These are phyloP conservation scores for Pterocles gutturalis DNA, from an alignment of 2,113 vertebrate genomes.

Conservation along the genomic window DNA sequence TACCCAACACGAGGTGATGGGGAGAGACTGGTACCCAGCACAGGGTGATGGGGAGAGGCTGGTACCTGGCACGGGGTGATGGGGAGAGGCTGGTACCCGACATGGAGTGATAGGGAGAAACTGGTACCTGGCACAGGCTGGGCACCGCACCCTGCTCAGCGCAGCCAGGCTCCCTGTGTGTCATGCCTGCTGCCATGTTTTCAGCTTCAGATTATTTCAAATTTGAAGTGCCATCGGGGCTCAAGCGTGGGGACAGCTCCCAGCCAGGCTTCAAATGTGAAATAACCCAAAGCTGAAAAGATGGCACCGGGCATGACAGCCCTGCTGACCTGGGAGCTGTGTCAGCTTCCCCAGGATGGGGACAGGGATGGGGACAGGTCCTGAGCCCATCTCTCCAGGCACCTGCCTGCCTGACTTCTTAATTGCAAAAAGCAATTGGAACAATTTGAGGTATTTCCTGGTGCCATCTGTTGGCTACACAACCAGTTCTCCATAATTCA, in stretches of 20 bases:
- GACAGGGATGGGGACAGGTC: neutral
- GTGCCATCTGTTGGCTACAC: neutral
- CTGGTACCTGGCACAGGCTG: too few relatives aligned
- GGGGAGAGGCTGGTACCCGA: too few relatives aligned
- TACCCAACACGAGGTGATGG: neutral
- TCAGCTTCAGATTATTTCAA: too few relatives aligned
- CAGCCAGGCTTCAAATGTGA: neutral
- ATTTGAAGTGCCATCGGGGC: neutral
- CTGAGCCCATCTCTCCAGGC: neutral
- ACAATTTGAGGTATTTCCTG: neutral
- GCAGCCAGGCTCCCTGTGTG: neutral
- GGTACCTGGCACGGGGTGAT: too few relatives aligned
- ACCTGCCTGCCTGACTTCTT: neutral
- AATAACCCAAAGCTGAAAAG: neutral
- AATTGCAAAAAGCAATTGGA: neutral
- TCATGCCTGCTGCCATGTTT: too few relatives aligned
- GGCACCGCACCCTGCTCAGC: accelerated
- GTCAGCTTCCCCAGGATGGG: accelerated
- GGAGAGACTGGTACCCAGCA: neutral
- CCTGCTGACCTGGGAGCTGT: neutral
- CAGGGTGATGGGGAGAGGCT: too few relatives aligned
- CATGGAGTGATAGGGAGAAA: too few relatives aligned
- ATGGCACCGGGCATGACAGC: neutral
- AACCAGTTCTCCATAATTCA: neutral
- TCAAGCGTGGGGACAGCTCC: accelerated